Base-by-base conservation (phyloP, 2,113 vertebrate genomes). In the Lonchura striata region DNA sequence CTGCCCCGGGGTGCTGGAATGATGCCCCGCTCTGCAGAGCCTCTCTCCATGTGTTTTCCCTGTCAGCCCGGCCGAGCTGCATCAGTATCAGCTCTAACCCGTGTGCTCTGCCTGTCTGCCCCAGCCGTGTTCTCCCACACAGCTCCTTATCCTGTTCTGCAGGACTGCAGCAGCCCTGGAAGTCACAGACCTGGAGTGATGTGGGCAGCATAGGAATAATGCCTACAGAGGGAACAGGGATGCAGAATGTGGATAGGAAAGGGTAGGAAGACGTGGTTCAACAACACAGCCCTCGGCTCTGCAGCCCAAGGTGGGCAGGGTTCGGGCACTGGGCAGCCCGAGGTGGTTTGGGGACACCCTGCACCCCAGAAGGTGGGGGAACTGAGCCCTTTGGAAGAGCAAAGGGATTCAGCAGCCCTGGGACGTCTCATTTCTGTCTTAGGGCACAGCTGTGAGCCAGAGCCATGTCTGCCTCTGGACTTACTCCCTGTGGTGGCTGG, bases 201-300 rank as follows among this genome's bases (percentile, higher is more conserved):
- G 71, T 2, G 27, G 69, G 46, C 25, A 41, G 59, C 74, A 35
- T 6, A 8, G 92, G 68, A 66, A 30, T 7, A 9, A 5, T 4
- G 39, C 6, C 1, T 3, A 0, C 5, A 23, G 78, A 2, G 11
- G 28, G 63, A 60, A 10, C 2, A 16, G 44, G 52, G 46, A n/a
- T 20, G 56, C 72, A 31, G 33, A 20, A 8, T 10, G 8, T 1
- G 20, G 83, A 24, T 6, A 30, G 53, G 18, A 18, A 20, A 24
- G 35, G 65, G 12, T 1, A 1, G 4, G 25, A 35, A 7, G 71
- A 15, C 14, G 49, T 7, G 8, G 0, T 27, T 50, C 57, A 5
- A 49, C 56, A 23, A 23, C 39, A 8, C 39, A 11, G 8, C 8
- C 37, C 76, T 21, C 33, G 0, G 9, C 52, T 35, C 75, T 80